Evolutionary conservation across 2,888 invertebrate species (phyloP).

Genomic region (Agrochola litura): DNA sequence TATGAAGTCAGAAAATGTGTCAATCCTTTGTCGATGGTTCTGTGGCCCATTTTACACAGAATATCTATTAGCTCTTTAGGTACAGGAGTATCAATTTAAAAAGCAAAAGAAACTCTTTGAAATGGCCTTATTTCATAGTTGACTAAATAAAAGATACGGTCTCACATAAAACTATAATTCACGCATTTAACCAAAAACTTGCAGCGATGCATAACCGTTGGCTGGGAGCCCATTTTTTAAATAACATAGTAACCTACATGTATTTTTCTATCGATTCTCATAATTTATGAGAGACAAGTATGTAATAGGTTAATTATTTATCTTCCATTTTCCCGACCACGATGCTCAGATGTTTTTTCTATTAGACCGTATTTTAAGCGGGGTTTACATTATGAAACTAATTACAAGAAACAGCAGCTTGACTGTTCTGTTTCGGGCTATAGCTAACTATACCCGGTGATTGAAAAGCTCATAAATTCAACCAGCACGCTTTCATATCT

Average conservation of each 20-base stretch:
- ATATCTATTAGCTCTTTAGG: neutral
- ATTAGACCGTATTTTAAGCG: no score
- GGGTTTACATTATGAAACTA: no score
- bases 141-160: neutral
- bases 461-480: no score
- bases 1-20: neutral
- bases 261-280: constrained; percentile 3
- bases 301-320: no score
- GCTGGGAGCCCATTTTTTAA: no score
- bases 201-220: neutral
- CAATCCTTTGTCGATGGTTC: neutral
- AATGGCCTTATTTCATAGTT: neutral
- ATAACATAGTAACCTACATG: constrained; percentile 2
- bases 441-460: no score
- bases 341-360: constrained; percentile 7
- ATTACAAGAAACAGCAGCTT: no score
- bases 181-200: neutral
- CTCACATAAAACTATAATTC: neutral
- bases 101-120: neutral
- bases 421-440: no score
- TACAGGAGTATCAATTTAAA: neutral
- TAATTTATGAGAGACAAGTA: neutral
- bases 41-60: neutral
- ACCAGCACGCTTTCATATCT: no score
- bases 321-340: neutral